Percentiles rank a stretch among this genome's conserved stretches.
Conservation (phyloP, 2,888 invertebrate genomes). For the Timema cristinae region DNA sequence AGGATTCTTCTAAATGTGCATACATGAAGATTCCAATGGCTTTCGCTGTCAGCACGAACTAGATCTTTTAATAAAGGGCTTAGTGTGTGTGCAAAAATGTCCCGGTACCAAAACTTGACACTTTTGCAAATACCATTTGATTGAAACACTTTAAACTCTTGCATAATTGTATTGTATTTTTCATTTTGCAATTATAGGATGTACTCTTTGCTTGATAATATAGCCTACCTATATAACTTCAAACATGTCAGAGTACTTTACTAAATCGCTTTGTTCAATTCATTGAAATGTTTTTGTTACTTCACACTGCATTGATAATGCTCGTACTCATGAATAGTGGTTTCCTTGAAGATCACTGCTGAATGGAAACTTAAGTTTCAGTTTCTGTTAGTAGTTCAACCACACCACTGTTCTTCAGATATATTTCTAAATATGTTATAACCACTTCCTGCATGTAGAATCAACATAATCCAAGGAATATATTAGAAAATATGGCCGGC, state of each 20-base stretch:
- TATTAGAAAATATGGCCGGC: neutral
- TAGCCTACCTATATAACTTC: no score
- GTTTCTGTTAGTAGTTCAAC: neutral
- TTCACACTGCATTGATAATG: neutral
- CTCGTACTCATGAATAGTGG: neutral
- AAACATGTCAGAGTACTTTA: neutral
- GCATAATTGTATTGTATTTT: no score
- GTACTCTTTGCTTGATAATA: no score
- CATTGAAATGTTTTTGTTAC: neutral
- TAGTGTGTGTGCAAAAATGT: no score
- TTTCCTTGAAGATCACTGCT: neutral
- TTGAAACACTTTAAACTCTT: no score
- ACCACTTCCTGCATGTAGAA: neutral
- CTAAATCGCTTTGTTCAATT: neutral
- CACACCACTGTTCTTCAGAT: neutral
- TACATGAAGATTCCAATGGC: no score
- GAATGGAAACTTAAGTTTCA: neutral
- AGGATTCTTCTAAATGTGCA: no score
- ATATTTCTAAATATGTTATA: neutral
- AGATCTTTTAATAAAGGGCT: no score
- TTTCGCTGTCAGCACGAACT: no score
- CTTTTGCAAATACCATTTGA: no score
- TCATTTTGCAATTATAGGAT: no score
- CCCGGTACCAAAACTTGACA: no score
- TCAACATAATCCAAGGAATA: neutral